Evolutionary conservation across 2,797 vertebrate species (phyloP).

Genomic region (Arrhamphus sclerolepis): DNA sequence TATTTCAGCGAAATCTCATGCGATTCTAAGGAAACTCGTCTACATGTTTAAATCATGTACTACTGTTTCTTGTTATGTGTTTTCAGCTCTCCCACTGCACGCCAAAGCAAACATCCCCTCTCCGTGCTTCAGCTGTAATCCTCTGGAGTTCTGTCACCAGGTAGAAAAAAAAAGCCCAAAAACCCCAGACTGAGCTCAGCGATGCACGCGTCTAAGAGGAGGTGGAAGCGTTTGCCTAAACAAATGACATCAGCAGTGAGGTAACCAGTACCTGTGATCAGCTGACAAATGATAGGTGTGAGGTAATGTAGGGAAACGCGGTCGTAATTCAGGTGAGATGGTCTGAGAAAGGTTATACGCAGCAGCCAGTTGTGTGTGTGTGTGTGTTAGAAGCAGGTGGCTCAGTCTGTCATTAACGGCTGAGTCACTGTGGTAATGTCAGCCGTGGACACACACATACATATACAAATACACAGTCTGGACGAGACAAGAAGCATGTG

Average conservation of each 20-base stretch:
- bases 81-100: neutral
- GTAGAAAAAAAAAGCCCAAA: slow-evolving; percentile 1
- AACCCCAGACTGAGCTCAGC: neutral
- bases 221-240: neutral
- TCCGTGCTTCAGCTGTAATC: slow-evolving; percentile 1
- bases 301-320: slow-evolving; percentile 17
- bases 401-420: slow-evolving; percentile 71
- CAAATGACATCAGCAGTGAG: slow-evolving; percentile 59
- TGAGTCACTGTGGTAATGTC: slow-evolving; percentile 58
- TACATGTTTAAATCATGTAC: neutral
- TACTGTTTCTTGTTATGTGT: neutral
- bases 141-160: neutral
- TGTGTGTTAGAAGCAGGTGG: slow-evolving; percentile 64
- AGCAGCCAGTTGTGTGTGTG: slow-evolving; percentile 61
- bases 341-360: slow-evolving; percentile 33
- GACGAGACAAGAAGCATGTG: slow-evolving; percentile 55
- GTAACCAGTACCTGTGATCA: slow-evolving; percentile 36
- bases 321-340: slow-evolving; percentile 32
- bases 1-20: too few species aligned
- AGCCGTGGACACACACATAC: slow-evolving; percentile 22
- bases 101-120: too few species aligned
- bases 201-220: neutral
- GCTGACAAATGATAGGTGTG: slow-evolving; percentile 42
- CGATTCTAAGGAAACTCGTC: too few species aligned
- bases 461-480: slow-evolving; percentile 43